Percentiles rank a stretch among this genome's conserved stretches.
phyloP scores from a whole-genome alignment of 53 echinoderm and acorn worm genomes.

The Astropecten irregularis region DNA sequence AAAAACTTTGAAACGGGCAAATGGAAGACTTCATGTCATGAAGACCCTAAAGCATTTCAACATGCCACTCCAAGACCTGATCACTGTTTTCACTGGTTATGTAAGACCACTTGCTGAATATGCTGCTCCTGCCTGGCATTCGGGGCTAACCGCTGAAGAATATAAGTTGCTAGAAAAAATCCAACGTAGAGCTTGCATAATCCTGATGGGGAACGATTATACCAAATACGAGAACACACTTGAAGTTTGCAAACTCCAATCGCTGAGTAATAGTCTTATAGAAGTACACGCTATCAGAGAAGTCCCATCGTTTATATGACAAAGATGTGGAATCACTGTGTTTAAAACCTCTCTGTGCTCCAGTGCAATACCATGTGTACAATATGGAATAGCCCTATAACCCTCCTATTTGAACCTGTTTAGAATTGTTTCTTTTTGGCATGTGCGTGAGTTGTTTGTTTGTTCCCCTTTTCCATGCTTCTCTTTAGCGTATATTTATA shows the following conservation, averaged over 20 bases:
- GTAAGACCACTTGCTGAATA: slow-evolving; percentile 22
- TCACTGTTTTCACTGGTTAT: slow-evolving; percentile 4
- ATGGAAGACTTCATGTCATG: too few relatives aligned
- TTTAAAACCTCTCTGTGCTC: too few relatives aligned
- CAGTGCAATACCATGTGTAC: too few relatives aligned
- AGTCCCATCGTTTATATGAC: not conserved
- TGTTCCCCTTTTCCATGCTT: too few relatives aligned
- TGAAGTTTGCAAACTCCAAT: not conserved
- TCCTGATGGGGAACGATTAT: not conserved
- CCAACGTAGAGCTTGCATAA: slow-evolving; percentile 26
- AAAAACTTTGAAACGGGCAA: too few relatives aligned
- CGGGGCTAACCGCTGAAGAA: slow-evolving; percentile 26
- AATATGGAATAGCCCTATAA: too few relatives aligned
- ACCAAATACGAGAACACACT: slow-evolving; percentile 15
- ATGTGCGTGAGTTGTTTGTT: too few relatives aligned
- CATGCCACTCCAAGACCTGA: not conserved
- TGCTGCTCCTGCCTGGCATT: slow-evolving; percentile 34
- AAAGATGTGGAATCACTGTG: not conserved
- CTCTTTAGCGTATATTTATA: too few relatives aligned
- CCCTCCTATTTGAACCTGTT: too few relatives aligned
- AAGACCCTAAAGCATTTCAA: slow-evolving; percentile 4
- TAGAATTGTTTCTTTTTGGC: too few relatives aligned
- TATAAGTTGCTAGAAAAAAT: not conserved
- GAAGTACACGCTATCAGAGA: not conserved
- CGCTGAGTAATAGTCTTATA: not conserved